Conservation (phyloP, 2,797 vertebrate species). For the Hoplostethus mediterraneus region DNA sequence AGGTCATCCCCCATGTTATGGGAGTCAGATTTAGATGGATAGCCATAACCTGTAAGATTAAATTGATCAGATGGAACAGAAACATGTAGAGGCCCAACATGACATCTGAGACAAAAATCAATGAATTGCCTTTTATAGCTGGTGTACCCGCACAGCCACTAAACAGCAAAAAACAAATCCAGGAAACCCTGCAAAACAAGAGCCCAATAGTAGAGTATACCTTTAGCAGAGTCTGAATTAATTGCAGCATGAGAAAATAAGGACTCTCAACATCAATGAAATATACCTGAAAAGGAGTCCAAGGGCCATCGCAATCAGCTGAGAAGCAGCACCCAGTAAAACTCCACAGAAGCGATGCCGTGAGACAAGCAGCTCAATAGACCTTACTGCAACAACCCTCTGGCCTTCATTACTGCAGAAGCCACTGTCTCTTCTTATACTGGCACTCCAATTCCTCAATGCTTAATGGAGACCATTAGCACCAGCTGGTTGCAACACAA, state of each 20-base stretch:
- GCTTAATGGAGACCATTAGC: slow-evolving; percentile 25
- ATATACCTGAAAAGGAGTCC: neutral
- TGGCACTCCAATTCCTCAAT: neutral
- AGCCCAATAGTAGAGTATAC: neutral
- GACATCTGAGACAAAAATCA: neutral
- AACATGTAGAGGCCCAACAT: neutral
- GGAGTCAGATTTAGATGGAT: fast-evolving
- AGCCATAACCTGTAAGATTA: slow-evolving; percentile 11
- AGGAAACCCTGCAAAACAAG: slow-evolving; percentile 46
- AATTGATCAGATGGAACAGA: neutral
- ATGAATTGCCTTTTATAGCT: slow-evolving; percentile 26
- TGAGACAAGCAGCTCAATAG: neutral
- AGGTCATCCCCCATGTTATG: neutral
- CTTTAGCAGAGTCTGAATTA: no score
- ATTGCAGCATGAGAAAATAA: neutral
- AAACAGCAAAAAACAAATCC: slow-evolving; percentile 46
- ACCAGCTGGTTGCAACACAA: slow-evolving; percentile 49
- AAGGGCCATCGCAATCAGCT: slow-evolving; percentile 49
- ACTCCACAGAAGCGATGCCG: slow-evolving; percentile 22
- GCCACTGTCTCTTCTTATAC: slow-evolving; percentile 15
- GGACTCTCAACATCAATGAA: no score
- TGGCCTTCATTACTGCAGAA: fast-evolving
- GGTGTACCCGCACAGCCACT: neutral
- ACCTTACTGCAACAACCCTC: neutral
- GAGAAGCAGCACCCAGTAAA: slow-evolving; percentile 4